These are phyloP conservation scores for Scaptomyza graminum DNA, from an alignment of 1,140 invertebrate species.

Conservation along the genomic window DNA sequence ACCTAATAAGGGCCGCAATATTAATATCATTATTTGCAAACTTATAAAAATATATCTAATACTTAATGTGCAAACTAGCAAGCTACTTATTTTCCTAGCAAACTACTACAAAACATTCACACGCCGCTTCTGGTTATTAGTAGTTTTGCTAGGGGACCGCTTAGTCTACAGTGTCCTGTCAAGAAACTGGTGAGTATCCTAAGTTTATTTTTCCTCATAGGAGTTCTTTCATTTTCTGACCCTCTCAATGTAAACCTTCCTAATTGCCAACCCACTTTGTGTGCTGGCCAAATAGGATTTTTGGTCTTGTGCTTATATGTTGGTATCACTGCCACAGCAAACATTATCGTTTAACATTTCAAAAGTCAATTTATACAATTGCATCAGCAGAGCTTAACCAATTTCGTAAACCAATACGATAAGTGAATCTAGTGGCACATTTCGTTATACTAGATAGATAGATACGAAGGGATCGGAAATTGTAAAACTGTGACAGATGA, in stretches of 20 bases:
- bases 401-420: constrained; percentile 73
- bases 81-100: too few species aligned
- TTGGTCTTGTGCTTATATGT: constrained; percentile 12
- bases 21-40: too few species aligned
- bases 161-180: too few species aligned
- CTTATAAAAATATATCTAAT: too few species aligned
- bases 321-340: constrained; percentile 9
- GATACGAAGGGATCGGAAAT: neutral
- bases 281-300: neutral
- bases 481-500: constrained; percentile 49
- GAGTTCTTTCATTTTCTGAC: neutral
- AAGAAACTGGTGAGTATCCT: too few species aligned
- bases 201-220: too few species aligned
- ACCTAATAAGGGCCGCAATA: too few species aligned
- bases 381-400: constrained; percentile 68
- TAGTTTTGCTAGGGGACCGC: too few species aligned
- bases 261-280: too few species aligned
- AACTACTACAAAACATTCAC: too few species aligned
- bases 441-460: neutral
- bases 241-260: neutral
- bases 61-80: too few species aligned
- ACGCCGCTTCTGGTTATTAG: too few species aligned
- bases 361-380: constrained; percentile 75
- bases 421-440: constrained; percentile 37
- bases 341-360: constrained; percentile 54